Conservation (phyloP, 2,797 vertebrate genomes). For the Cynopterus sphinx region DNA sequence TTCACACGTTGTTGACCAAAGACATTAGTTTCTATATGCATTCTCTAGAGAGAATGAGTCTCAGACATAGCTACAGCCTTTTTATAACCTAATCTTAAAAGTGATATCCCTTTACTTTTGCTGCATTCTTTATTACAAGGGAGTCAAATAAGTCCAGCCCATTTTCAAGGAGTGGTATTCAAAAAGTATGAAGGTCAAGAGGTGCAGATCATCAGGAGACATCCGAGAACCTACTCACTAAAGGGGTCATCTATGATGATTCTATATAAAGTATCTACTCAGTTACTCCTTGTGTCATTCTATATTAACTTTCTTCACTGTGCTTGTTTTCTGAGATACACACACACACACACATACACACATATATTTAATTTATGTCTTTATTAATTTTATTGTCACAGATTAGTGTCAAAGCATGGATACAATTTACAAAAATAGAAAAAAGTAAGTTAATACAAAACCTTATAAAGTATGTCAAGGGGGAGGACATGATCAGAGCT, state of each 20-base stretch:
- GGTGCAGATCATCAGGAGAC: rapidly evolving
- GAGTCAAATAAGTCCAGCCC: neutral
- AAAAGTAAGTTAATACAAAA: neutral
- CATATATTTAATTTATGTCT: neutral
- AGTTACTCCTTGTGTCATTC: neutral
- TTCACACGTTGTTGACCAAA: neutral
- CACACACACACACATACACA: too few relatives aligned
- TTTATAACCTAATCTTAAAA: neutral
- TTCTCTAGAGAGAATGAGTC: neutral
- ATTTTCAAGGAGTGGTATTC: neutral
- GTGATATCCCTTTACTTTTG: neutral
- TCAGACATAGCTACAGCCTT: neutral
- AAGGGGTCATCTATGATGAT: neutral
- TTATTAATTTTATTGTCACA: neutral
- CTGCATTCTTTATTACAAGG: neutral
- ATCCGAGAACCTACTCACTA: neutral
- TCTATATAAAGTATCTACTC: neutral
- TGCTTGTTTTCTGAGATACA: neutral
- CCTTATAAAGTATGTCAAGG: neutral
- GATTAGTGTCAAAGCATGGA: neutral
- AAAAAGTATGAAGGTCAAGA: neutral
- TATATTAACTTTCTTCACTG: neutral
- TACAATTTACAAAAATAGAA: neutral
- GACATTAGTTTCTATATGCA: neutral
- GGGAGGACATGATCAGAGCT: neutral